Evolutionary conservation across 2,113 vertebrate species (phyloP).

Genomic region (Rattus rattus): DNA sequence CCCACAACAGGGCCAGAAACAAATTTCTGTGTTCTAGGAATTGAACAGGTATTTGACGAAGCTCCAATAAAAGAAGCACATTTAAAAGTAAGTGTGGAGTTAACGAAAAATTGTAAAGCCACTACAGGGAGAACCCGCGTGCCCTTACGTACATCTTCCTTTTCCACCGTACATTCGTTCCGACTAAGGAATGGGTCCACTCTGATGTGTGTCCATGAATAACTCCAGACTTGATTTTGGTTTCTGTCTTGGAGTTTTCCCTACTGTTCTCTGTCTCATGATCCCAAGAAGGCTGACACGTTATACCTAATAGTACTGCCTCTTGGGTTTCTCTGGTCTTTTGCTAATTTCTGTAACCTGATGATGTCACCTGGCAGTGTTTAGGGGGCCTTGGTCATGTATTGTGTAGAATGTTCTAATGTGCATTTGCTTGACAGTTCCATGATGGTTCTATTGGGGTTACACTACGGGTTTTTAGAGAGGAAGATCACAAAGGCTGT

Average conservation of each 20-base stretch:
- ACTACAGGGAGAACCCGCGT: too few relatives aligned
- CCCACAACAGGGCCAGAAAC: not conserved
- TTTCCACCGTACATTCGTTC: too few relatives aligned
- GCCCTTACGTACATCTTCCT: rapidly evolving
- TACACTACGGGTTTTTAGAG: rapidly evolving
- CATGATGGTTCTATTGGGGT: not conserved
- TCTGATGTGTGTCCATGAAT: rapidly evolving
- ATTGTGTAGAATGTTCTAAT: not conserved
- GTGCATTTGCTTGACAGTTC: not conserved
- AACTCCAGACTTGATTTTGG: not conserved
- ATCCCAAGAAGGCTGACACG: not conserved
- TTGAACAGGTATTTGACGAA: not conserved
- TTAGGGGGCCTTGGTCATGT: not conserved
- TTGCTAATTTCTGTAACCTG: not conserved
- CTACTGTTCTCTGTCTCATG: not conserved
- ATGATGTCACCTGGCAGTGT: not conserved
- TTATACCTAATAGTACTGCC: rapidly evolving
- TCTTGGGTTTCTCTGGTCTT: not conserved
- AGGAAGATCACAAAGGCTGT: not conserved
- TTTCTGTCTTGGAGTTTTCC: not conserved
- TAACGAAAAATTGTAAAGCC: not conserved
- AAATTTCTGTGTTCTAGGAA: not conserved
- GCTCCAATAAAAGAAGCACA: not conserved
- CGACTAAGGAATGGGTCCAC: not conserved
- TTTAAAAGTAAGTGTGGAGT: not conserved